phyloP scores from a whole-genome alignment of 2,113 vertebrate genomes.

The Oostethus manadensis region DNA sequence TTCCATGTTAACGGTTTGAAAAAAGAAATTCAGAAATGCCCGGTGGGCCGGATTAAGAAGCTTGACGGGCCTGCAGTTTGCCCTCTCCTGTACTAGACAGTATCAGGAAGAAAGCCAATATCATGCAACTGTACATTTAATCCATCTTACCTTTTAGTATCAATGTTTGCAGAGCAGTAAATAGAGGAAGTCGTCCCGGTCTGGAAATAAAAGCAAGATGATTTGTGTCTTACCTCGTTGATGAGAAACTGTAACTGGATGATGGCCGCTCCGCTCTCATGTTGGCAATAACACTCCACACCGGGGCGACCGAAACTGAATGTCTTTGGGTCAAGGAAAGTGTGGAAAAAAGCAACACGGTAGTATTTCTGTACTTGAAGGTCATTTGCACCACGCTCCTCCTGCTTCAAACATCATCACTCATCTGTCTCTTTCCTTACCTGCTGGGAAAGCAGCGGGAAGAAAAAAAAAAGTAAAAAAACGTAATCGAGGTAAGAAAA shows the following conservation, averaged over 20 bases:
- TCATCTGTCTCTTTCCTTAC: constrained; percentile 10
- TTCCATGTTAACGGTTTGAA: no score
- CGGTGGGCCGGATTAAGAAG: no score
- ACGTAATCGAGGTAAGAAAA: constrained; percentile 21
- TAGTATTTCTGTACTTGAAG: constrained; percentile 16
- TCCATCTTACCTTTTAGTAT: no score
- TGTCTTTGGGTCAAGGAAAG: constrained; percentile 79
- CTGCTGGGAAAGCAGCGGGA: constrained; percentile 7
- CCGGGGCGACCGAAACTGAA: constrained; percentile 92
- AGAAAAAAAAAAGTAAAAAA: constrained; percentile 28
- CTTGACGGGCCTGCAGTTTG: no score
- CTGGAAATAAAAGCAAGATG: no score
- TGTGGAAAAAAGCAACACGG: background rate
- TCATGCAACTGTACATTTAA: no score
- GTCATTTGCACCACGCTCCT: constrained; percentile 10
- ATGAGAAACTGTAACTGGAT: constrained; percentile 95
- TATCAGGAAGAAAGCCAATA: no score
- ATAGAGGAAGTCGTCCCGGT: no score
- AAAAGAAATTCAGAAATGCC: no score
- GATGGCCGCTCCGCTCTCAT: constrained; percentile 90
- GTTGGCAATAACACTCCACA: constrained; percentile 97
- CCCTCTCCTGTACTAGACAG: no score
- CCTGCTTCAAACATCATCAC: constrained; percentile 16
- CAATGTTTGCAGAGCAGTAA: no score
- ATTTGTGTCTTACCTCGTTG: constrained; percentile 58